Evolutionary conservation across 1,140 invertebrate genomes (phyloP).

Genomic region (Hylyphantes graminicola): DNA sequence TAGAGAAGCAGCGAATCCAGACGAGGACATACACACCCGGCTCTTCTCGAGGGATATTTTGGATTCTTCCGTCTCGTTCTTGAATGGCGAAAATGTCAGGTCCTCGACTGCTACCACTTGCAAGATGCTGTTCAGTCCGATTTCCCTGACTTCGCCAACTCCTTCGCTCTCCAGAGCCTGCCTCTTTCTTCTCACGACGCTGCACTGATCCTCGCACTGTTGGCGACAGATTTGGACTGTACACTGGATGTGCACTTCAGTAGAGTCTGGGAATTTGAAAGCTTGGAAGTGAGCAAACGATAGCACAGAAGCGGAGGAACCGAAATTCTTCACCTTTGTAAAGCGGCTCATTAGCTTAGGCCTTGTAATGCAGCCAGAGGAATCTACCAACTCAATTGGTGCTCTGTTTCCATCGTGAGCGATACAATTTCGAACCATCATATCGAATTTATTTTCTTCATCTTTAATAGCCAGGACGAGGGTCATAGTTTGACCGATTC

Average conservation of each 20-base stretch:
- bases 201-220: conserved; percentile 65
- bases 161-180: conserved; percentile 29
- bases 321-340: conserved; percentile 96
- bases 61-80: conserved; percentile 67
- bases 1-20: conserved; percentile 86
- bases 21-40: conserved; percentile 89
- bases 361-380: conserved; percentile 89
- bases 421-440: conserved; percentile 93
- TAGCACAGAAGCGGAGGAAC: conserved; percentile 90
- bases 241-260: conserved; percentile 66
- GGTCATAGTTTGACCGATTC: conserved; percentile 96
- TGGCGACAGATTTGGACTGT: conserved; percentile 65
- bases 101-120: conserved; percentile 86
- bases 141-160: conserved; percentile 59
- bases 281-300: conserved; percentile 90
- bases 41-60: conserved; percentile 72
- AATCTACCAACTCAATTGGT: conserved; percentile 91
- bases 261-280: conserved; percentile 65
- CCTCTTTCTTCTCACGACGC: conserved; percentile 54
- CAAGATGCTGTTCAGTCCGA: conserved; percentile 67
- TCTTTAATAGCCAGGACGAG: conserved; percentile 96
- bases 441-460: conserved; percentile 95
- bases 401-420: conserved; percentile 92
- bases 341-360: conserved; percentile 94
- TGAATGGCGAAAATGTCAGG: conserved; percentile 81